Conservation (phyloP, 2,888 invertebrate genomes). For the Stramonita haemastoma region DNA sequence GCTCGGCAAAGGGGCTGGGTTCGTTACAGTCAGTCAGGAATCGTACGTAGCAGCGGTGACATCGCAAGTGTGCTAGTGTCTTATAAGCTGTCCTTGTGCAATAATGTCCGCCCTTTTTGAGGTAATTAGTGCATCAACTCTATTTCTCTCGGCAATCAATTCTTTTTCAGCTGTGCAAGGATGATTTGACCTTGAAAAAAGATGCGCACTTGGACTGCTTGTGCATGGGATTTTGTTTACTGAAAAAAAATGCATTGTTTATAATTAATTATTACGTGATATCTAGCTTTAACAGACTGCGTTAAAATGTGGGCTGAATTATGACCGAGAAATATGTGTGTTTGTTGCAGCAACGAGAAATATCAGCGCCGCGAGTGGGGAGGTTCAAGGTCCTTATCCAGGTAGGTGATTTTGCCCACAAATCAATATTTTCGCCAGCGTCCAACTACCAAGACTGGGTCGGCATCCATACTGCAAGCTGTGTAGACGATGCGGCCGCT, state of each 20-base stretch:
- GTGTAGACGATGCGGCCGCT: conserved; percentile 26
- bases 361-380: conserved; percentile 78
- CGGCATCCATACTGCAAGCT: conserved; percentile 3
- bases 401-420: conserved; percentile 79
- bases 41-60: conserved; percentile 31
- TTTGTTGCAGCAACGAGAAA: conserved; percentile 64
- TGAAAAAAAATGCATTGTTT: neutral
- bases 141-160: neutral
- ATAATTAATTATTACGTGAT: neutral
- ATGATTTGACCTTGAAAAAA: conserved; percentile 25
- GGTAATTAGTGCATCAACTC: neutral
- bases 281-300: neutral
- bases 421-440: conserved; percentile 29
- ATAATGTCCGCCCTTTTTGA: conserved; percentile 23
- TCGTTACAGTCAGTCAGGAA: conserved; percentile 22
- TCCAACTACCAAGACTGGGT: conserved; percentile 15
- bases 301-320: neutral
- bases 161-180: neutral
- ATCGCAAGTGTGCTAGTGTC: neutral
- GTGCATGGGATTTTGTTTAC: neutral
- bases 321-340: neutral
- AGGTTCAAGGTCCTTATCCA: conserved; percentile 88
- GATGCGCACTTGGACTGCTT: neutral
- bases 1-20: neutral
- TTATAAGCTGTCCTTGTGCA: neutral